Evolutionary conservation across 2,797 vertebrate genomes (phyloP), one percentile per base, ranked within the genome.

Genomic region (Spinus pinus): DNA sequence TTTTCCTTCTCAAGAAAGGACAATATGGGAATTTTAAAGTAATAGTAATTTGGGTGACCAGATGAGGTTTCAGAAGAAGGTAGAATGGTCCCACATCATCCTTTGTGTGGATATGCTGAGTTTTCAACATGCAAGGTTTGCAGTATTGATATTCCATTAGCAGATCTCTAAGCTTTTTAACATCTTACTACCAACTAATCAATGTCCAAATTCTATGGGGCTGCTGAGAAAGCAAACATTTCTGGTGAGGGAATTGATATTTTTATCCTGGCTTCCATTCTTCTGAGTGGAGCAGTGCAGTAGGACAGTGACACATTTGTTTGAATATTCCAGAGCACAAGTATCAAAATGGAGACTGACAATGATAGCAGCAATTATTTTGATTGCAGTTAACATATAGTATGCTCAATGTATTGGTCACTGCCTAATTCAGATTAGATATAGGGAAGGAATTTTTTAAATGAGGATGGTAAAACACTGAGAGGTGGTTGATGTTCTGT

Each of bases 181-280:
- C 53, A 90, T 49, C 39, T 88, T 74, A 62, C n/a, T 69, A 25
- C 11, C 53, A 71, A 23, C 35, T 93, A 92, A 88, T 88, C 84
- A 67, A 81, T 86, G 75, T 42, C 56, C 60, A 88, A 21, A 73
- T 82, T 93, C 64, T 78, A 56, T 57, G 35, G n/a, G 87, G 33
- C 14, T 89, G 22, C 53, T 95, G 44, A 95, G 58, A 92, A 94
- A 93, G 60, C 46, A 83, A n/a, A 72, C 7, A 30, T 77, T 81
- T 93, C 73, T 82, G n/a, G n/a, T 81, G 56, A 88, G 13, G 25
- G 54, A 83, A 83, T 71, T 71, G 28, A 31, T 84, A 62, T 66
- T 23, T 91, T 91, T 65, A 87, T 81, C 17, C 20, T 30, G 41
- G 13, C 58, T 88, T 95, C 39, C 11, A 3, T 93, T 82, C 39